Evolutionary conservation across 2,797 vertebrate genomes (phyloP).

Genomic region (Hydrocynus forskahlii): DNA sequence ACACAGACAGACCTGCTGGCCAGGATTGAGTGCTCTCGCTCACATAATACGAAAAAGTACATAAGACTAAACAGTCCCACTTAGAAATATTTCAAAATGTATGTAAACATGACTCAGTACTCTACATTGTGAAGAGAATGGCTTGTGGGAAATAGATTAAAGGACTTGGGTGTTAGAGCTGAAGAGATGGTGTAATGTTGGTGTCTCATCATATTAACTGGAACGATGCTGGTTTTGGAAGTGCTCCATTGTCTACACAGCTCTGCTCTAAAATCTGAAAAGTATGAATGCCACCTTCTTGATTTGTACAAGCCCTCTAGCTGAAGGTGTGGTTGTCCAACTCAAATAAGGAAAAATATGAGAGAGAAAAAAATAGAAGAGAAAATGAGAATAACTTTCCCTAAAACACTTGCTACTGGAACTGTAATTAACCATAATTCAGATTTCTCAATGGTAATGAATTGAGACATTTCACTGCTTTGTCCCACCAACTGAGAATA

Average conservation of each 20-base stretch:
- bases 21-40: not conserved
- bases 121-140: not conserved
- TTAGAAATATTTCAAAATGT: not conserved
- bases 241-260: not conserved
- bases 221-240: not conserved
- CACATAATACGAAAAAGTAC: not conserved
- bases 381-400: not conserved
- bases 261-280: not conserved
- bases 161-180: not conserved
- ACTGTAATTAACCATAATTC: not conserved
- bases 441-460: not conserved
- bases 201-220: too few relatives aligned
- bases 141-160: constrained; percentile 5
- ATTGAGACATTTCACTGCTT: not conserved
- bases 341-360: not conserved
- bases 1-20: too few relatives aligned
- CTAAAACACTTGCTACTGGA: too few relatives aligned
- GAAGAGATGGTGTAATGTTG: too few relatives aligned
- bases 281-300: not conserved
- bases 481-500: not conserved
- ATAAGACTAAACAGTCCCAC: not conserved
- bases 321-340: not conserved
- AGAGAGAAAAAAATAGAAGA: not conserved
- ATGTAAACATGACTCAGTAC: not conserved
- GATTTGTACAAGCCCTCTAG: not conserved